A percentile compares a stretch with the other conserved stretches of the same genome.
Evolutionary conservation across 1,140 invertebrate genomes (phyloP).

Genomic region (Reticulitermes speratus): DNA sequence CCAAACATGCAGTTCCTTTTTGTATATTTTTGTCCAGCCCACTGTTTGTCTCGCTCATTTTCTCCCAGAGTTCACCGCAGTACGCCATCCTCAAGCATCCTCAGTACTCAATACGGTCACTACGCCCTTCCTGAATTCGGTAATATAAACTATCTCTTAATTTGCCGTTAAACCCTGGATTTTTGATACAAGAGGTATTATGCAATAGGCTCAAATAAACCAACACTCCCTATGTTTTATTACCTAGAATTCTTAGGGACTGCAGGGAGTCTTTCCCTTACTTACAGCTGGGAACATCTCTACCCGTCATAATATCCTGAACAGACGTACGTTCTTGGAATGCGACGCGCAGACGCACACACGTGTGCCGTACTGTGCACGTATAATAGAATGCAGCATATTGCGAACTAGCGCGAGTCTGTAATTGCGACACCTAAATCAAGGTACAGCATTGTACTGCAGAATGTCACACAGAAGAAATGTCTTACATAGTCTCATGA

Average conservation of each 20-base stretch:
- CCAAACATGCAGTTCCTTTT: too few relatives aligned
- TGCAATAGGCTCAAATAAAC: too few relatives aligned
- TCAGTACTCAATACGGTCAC: too few relatives aligned
- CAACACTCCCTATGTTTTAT: neutral
- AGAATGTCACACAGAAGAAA: neutral
- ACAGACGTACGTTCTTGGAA: neutral
- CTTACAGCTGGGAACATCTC: neutral
- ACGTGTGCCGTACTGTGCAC: neutral
- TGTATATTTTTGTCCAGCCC: too few relatives aligned
- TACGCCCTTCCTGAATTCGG: too few relatives aligned
- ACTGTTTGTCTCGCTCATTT: too few relatives aligned
- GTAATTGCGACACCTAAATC: constrained; percentile 22
- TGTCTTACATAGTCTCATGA: too few relatives aligned
- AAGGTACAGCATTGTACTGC: neutral
- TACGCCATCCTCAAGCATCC: too few relatives aligned
- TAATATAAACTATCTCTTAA: too few relatives aligned
- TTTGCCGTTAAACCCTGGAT: too few relatives aligned
- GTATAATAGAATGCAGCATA: neutral
- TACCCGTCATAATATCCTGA: neutral
- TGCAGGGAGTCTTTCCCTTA: neutral
- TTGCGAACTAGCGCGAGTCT: constrained; percentile 20
- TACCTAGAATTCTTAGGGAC: neutral
- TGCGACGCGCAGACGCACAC: neutral
- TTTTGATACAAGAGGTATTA: too few relatives aligned
- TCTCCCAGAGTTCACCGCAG: too few relatives aligned